A percentile compares a stretch with the other conserved stretches of the same genome.
These are phyloP conservation scores for Hycleus phaleratus DNA, from an alignment of 1,140 invertebrate genomes.

Conservation along the genomic window DNA sequence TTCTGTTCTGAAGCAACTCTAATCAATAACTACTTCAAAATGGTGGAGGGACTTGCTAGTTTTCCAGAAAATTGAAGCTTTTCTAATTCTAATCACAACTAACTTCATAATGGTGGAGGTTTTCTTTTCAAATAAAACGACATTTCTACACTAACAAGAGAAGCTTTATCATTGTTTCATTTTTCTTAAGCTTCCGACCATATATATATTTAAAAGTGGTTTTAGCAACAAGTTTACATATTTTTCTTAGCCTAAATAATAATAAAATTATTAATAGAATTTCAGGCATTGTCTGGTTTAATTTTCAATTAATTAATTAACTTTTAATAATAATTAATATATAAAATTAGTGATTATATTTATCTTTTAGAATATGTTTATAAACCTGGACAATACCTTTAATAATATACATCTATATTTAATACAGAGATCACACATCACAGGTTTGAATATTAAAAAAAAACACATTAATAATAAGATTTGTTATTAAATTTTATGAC, in stretches of 20 bases:
- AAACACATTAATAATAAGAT: constrained; percentile 5
- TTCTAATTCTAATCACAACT: too few relatives aligned
- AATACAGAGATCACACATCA: constrained; percentile 25
- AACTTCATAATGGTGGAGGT: too few relatives aligned
- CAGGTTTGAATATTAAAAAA: constrained; percentile 19
- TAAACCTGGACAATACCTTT: constrained; percentile 1
- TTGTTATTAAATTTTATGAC: constrained; percentile 4
- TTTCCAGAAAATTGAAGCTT: too few relatives aligned
- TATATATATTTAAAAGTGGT: neutral
- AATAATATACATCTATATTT: neutral
- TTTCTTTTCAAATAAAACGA: too few relatives aligned
- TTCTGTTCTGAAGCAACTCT: too few relatives aligned
- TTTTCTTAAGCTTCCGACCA: neutral
- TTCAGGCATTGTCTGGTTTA: too few relatives aligned
- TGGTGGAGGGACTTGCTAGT: too few relatives aligned
- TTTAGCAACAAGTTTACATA: neutral
- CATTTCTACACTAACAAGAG: neutral
- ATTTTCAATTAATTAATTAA: too few relatives aligned
- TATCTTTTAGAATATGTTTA: too few relatives aligned
- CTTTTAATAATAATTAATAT: too few relatives aligned
- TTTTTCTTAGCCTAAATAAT: constrained; percentile 15
- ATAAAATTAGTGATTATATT: too few relatives aligned
- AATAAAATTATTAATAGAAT: constrained; percentile 8
- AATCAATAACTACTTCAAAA: too few relatives aligned
- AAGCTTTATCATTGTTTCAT: constrained; percentile 9